Evolutionary conservation across 1,140 invertebrate genomes (phyloP).

Genomic region (Halictus rubicundus): DNA sequence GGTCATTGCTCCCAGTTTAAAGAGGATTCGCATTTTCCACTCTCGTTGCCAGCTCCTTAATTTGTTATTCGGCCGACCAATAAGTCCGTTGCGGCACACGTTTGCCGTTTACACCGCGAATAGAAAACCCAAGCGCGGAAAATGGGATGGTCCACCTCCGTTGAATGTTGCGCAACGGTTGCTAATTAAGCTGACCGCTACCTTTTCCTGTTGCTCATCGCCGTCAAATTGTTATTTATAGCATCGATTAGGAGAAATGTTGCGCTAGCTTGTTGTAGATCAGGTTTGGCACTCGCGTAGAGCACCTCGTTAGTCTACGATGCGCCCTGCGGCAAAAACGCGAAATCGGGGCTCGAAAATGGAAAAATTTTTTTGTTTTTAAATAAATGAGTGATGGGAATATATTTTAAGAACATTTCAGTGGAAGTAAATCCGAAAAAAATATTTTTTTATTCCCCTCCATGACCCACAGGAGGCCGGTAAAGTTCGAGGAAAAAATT

Average conservation of each 20-base stretch:
- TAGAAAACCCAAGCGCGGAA: neutral
- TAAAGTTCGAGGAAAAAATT: no score
- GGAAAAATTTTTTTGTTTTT: no score
- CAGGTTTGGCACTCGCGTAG: slow-evolving; percentile 1
- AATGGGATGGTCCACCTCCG: slow-evolving; percentile 9
- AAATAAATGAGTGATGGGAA: no score
- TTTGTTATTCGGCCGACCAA: slow-evolving; percentile 23
- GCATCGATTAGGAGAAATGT: slow-evolving; percentile 17
- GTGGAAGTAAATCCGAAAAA: no score
- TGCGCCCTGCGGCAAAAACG: no score
- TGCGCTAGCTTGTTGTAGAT: neutral
- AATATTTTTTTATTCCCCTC: no score
- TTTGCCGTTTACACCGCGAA: neutral
- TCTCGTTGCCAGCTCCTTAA: slow-evolving; percentile 28
- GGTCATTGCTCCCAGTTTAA: slow-evolving; percentile 40
- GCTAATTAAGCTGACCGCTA: slow-evolving; percentile 52
- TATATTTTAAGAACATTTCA: no score
- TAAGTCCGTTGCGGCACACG: slow-evolving; percentile 22
- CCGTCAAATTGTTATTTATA: slow-evolving; percentile 43
- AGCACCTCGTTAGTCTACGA: neutral
- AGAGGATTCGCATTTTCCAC: slow-evolving; percentile 42
- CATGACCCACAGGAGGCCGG: no score
- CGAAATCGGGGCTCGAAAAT: no score
- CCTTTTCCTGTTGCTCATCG: slow-evolving; percentile 23
- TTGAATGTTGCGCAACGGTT: slow-evolving; percentile 42